Base-by-base conservation (phyloP, 1,140 invertebrate genomes). In the Pseudomyrmex concolor region DNA sequence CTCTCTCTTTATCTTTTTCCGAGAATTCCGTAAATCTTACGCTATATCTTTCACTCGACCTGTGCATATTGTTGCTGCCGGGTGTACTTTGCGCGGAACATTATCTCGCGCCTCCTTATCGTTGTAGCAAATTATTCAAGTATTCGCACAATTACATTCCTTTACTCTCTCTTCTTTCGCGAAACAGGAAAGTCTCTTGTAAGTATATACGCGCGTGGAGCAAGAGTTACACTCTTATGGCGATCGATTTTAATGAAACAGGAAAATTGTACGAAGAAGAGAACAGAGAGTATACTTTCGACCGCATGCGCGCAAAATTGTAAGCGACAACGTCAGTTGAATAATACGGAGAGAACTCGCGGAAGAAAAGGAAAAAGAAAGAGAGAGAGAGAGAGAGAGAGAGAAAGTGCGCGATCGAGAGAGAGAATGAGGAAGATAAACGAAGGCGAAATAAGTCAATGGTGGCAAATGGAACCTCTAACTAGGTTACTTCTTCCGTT, bases 381-480 rank as follows among this genome's bases (percentile, higher is more conserved):
- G 17, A 17, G 9, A 1, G 9, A 43, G 17, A 64, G n/a, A n/a
- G n/a, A n/a, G n/a, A n/a, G 43, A 19, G 12, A 25, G 25, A 34
- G 25, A 19, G 19, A 50, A 8, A n/a, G n/a, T n/a, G n/a, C 34
- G 76, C 19, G 17, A 68, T 50, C 9, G 9, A 13, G 17, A 17
- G 9, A 1, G 9, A 43, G 17, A 64, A 25, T 3, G 2, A 25
- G 62, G 13, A 67, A 48, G 45, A 55, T 8, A 3, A 5, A 22
- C 13, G 17, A 10, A 15, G 51, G 51, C 15, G 17, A 63, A 19
- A 50, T 43, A 81, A 84, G 10, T 54, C 45, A 43, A 55, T 17
- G 64, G 13, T n/a, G 25, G 62, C 76, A 82, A 66, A 85, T 85
- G 55, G 62, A 71, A 17, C 12, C 50, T 80, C 59, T 89, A 87